Evolutionary conservation across 2,888 invertebrate genomes (phyloP).

Genomic region (Pandemis corylana): DNA sequence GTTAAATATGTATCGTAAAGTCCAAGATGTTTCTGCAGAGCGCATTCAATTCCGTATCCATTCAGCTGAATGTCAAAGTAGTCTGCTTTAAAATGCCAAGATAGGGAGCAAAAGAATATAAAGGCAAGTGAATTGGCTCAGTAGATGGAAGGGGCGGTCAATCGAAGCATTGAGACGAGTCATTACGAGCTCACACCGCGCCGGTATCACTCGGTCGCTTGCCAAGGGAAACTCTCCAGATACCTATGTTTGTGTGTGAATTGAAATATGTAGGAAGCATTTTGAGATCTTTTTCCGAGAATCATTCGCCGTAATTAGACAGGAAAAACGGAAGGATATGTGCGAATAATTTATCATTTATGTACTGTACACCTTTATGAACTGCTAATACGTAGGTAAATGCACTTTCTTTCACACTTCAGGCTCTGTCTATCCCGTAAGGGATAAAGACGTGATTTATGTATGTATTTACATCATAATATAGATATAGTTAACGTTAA

Average conservation of each 20-base stretch:
- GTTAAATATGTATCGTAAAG: slow-evolving; percentile 32
- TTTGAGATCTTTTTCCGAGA: background rate
- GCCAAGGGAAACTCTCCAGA: slow-evolving; percentile 31
- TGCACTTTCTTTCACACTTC: no score
- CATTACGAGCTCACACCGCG: slow-evolving; percentile 68
- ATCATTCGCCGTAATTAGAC: no score
- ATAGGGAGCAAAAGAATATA: slow-evolving; percentile 72
- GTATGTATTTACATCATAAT: no score
- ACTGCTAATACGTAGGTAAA: no score
- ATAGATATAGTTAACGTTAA: no score
- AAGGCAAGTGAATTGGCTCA: slow-evolving; percentile 71
- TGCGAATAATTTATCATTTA: no score
- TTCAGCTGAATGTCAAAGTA: slow-evolving; percentile 42
- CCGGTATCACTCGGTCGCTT: slow-evolving; percentile 35
- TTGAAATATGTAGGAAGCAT: background rate
- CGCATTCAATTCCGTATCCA: slow-evolving; percentile 35
- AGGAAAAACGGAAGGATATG: background rate
- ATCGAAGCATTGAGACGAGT: slow-evolving; percentile 77
- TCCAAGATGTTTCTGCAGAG: slow-evolving; percentile 30
- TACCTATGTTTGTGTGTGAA: slow-evolving; percentile 11
- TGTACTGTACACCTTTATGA: no score
- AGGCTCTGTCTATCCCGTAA: no score
- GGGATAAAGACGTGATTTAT: no score
- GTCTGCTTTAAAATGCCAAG: slow-evolving; percentile 61
- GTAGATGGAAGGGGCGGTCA: slow-evolving; percentile 73